Percentiles rank a stretch among this genome's conserved stretches.
Evolutionary conservation across 2,113 vertebrate species (phyloP).

Genomic region (Pyxicephalus adspersus): DNA sequence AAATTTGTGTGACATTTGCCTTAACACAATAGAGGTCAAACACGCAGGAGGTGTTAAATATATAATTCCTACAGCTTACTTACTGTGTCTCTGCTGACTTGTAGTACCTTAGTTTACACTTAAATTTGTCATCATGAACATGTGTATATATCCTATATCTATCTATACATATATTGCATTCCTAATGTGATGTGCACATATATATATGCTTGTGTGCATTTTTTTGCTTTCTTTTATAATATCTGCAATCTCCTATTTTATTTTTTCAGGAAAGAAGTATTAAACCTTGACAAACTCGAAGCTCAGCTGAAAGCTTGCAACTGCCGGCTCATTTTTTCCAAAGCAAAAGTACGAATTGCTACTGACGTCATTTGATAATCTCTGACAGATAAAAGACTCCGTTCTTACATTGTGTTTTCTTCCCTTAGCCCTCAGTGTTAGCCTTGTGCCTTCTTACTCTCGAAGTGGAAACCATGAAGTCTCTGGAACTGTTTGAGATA

Average conservation of each 20-base stretch:
- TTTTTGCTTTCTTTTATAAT: no score
- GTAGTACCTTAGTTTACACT: no score
- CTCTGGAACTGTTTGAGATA: conserved; percentile 86
- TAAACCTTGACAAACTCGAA: conserved; percentile 93
- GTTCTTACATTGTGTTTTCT: conserved; percentile 1
- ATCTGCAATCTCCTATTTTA: background rate
- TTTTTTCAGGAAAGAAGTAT: conserved; percentile 80
- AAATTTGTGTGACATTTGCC: background rate
- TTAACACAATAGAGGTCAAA: no score
- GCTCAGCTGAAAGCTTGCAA: conserved; percentile 96
- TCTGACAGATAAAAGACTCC: background rate
- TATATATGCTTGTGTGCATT: no score
- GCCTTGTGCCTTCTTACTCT: conserved; percentile 92
- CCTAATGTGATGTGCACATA: no score
- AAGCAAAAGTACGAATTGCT: conserved; percentile 88
- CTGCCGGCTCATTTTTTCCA: conserved; percentile 91
- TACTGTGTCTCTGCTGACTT: no score
- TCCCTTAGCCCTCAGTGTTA: conserved; percentile 88
- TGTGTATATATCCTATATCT: no score
- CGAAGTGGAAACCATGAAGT: conserved; percentile 86
- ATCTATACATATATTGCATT: no score
- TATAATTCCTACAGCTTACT: no score
- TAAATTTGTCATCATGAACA: no score
- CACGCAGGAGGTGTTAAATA: no score
- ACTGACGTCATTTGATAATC: background rate